Evolutionary conservation across 2,797 vertebrate genomes (phyloP).

Genomic region (Alosa sapidissima): DNA sequence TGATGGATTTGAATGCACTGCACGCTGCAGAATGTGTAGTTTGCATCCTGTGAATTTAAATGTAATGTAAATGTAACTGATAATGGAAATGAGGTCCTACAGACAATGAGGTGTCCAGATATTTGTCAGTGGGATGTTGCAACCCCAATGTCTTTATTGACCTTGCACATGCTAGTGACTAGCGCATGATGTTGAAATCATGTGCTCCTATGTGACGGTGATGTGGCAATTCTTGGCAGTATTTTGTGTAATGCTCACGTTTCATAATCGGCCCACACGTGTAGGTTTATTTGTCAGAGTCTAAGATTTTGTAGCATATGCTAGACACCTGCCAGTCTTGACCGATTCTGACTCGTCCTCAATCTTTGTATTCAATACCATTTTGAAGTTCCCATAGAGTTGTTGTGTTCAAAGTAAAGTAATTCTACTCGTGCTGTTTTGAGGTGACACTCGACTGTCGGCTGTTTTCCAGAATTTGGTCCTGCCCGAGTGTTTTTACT

Average conservation of each 20-base stretch:
- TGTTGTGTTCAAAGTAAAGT: neutral
- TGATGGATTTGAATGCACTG: neutral
- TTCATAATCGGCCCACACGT: neutral
- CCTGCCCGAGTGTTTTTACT: slow-evolving; percentile 91
- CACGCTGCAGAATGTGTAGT: neutral
- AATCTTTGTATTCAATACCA: neutral
- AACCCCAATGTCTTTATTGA: neutral
- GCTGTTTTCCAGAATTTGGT: slow-evolving; percentile 81
- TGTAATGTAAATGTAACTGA: neutral
- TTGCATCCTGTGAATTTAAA: slow-evolving; percentile 14
- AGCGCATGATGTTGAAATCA: neutral
- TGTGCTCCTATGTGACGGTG: neutral
- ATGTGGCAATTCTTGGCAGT: neutral
- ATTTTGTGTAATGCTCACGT: neutral
- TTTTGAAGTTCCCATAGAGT: neutral
- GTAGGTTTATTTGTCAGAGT: neutral
- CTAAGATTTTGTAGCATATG: neutral
- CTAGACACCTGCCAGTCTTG: neutral
- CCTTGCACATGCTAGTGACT: neutral
- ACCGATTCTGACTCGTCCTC: neutral
- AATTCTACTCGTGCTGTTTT: neutral
- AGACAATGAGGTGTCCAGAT: neutral
- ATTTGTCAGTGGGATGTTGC: neutral
- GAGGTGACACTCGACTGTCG: neutral
- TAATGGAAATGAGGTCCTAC: neutral